Evolutionary conservation across 2,113 vertebrate species (phyloP), one percentile per base, ranked within the genome.

Genomic region (Cepphus grylle): DNA sequence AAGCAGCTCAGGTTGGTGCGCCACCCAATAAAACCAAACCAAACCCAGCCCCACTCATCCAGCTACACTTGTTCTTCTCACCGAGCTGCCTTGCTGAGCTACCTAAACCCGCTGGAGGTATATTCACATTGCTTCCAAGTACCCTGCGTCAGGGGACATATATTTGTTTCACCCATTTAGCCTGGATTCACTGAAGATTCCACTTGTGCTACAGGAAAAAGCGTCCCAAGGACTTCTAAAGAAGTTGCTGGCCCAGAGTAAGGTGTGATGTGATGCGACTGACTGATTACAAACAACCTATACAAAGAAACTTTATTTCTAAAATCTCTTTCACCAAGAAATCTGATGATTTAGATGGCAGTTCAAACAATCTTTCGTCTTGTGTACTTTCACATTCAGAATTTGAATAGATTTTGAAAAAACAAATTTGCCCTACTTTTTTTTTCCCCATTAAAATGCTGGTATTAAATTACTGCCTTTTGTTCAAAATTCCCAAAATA

Each of bases 101-200:
- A 7, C 5, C 25, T 34, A 40, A 79, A 40, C 29, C 58, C 72
- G 56, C 22, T 12, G 20, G 36, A 69, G 49, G 23, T 17, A 23
- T 5, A 10, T 49, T 58, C 47, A 34, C 23, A 9, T 43, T 50
- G 61, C 45, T 74, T 40, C 76, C 62, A 71, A 30, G 34, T 11
- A 49, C 36, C 45, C 50, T 49, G 0, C 0, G 0, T 40, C 50
- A 79, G 50, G 13, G 8, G 29, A 77, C 22, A 3, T 6, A 4
- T 5, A 5, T 53, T 86, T 38, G 27, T 56, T 73, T 43, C 34
- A 11, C 9, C 55, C 38, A 6, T 61, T 71, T 36, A 76, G 25
- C n/a, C 9, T 5, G 2, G 62, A 47, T 52, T 85, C 80, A 38
- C 26, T 11, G 38, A 62, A 30, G 58, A 25, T 62, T 53, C 62